A percentile compares a stretch with the other conserved stretches of the same genome.
Evolutionary conservation across 2,888 invertebrate species (phyloP).

Genomic region (Zygaena filipendulae): DNA sequence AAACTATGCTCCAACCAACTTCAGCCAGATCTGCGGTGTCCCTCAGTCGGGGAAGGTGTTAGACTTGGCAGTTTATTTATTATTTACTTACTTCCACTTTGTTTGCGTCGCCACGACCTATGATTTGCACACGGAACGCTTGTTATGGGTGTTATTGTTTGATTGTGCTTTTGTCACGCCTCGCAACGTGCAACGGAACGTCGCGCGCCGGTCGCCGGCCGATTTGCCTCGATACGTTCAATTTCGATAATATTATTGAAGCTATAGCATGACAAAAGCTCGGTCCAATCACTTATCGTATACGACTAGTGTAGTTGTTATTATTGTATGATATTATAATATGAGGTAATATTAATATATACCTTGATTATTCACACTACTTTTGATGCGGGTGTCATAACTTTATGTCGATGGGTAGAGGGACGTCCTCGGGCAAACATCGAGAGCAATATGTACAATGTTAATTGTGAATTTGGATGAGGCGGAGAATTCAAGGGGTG

Average conservation of each 20-base stretch:
- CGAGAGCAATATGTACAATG: too few species aligned
- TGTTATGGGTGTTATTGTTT: slow-evolving; percentile 42
- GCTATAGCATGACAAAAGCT: slow-evolving; percentile 36
- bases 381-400: too few species aligned
- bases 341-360: slow-evolving; percentile 1
- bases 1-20: too few species aligned
- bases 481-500: too few species aligned
- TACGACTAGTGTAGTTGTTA: too few species aligned
- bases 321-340: background rate
- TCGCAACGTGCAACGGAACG: slow-evolving; percentile 16
- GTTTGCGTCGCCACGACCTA: slow-evolving; percentile 49
- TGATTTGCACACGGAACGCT: slow-evolving; percentile 58
- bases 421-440: too few species aligned
- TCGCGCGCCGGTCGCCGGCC: slow-evolving; percentile 12
- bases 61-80: slow-evolving; percentile 1
- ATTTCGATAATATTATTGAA: too few species aligned
- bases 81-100: slow-evolving; percentile 23
- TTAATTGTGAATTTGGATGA: too few species aligned
- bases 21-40: too few species aligned
- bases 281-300: slow-evolving; percentile 27
- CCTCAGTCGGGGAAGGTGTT: background rate
- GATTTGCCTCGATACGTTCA: slow-evolving; percentile 20
- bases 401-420: too few species aligned
- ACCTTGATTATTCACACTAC: too few species aligned
- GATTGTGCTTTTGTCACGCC: slow-evolving; percentile 35